Base-by-base conservation (phyloP, 2,888 invertebrate genomes). In the Dicycla oo region DNA sequence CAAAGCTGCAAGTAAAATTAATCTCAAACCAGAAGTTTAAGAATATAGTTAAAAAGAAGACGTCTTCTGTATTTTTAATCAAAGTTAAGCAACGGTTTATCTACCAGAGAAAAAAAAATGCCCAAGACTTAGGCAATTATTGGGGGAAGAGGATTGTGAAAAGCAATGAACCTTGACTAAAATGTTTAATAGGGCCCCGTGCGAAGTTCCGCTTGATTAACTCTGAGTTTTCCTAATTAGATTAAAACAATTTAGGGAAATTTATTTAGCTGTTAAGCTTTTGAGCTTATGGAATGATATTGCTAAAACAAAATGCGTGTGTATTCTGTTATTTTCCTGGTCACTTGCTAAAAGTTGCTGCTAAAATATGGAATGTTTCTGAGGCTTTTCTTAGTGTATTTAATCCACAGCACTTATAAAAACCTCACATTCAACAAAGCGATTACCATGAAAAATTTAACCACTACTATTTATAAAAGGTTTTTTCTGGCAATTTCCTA, bases 141-240 rank as follows among this genome's bases (percentile, higher is more conserved):
- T 64, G 58, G 51, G 61, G 58, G 20, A 64, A 62, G 68, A 49
- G 53, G 70, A 78, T 75, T 83, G 72, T 71, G 51, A 69, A 63
- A 79, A 73, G 78, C 78, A 75, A 83, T 83, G 77, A 79, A 77
- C 72, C 75, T 65, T 57, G 57, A 61, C 68, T 77, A 69, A 80
- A 83, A 85, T 80, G 69, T 78, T 78, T 83, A 75, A 81, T 74
- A 78, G 77, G 64, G 53, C 58, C 43, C 69, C 70, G 67, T 75
- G 72, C 62, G 51, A 84, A 84, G 66, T 78, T 84, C 58, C 66
- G 69, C 71, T 73, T 78, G 81, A 86, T 84, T 84, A 84, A 73
- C 75, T 84, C 78, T 76, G 61, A 83, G 78, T 85, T 75, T 76
- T 75, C 53, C 69, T 86, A 76, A 85, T 86, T 84, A 83, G 69